These are phyloP conservation scores for Hydrochoerus hydrochaeris DNA, from an alignment of 2,113 vertebrate genomes.

Conservation along the genomic window DNA sequence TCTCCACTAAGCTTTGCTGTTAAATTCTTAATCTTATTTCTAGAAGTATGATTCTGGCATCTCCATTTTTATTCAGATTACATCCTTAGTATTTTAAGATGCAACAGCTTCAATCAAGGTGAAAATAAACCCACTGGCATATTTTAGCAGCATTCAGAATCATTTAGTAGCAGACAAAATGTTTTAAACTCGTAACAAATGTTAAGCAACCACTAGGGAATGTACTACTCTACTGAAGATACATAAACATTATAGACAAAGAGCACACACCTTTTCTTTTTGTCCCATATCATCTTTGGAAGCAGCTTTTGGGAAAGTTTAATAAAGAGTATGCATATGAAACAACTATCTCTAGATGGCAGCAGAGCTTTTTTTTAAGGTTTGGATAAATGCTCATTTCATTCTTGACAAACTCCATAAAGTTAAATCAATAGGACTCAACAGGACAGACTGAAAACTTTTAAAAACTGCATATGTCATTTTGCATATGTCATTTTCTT, in stretches of 20 bases:
- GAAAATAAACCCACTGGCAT: neutral
- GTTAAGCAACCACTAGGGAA: neutral
- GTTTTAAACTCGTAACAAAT: neutral
- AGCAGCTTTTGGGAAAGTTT: neutral
- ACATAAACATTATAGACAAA: neutral
- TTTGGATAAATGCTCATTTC: neutral
- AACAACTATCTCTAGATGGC: slow-evolving; percentile 84
- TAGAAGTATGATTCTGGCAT: too few species aligned
- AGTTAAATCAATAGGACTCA: neutral
- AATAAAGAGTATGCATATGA: neutral
- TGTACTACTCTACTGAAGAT: neutral
- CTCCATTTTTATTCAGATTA: neutral
- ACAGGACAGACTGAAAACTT: neutral
- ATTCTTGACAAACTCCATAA: neutral
- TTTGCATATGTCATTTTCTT: neutral
- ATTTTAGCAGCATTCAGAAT: neutral
- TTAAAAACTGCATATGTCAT: neutral
- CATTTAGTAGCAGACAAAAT: neutral
- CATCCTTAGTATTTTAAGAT: neutral
- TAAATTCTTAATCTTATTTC: neutral
- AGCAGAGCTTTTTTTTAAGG: slow-evolving; percentile 72
- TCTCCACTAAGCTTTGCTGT: neutral
- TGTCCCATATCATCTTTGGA: neutral
- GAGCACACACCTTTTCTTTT: neutral
- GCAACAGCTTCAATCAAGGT: neutral